Percentiles rank a stretch among this genome's conserved stretches.
phyloP scores from a whole-genome alignment of 2,113 vertebrate species.

The Pluvianellus socialis region DNA sequence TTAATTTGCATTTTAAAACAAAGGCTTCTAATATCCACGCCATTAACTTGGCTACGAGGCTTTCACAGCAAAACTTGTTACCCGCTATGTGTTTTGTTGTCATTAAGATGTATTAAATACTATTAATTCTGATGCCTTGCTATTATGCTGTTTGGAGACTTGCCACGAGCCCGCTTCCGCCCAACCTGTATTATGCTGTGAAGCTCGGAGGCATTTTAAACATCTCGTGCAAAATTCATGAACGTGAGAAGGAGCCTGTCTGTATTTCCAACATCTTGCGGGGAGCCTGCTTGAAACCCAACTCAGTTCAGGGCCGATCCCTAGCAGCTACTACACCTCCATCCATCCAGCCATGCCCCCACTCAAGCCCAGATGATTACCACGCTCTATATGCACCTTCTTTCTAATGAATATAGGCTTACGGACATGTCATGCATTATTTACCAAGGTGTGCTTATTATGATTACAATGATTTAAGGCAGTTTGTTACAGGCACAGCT shows the following conservation, averaged over 20 bases:
- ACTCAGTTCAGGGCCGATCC: not conserved
- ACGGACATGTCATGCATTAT: slow-evolving; percentile 50
- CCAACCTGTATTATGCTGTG: not conserved
- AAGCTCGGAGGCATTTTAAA: slow-evolving; percentile 24
- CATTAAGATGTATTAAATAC: slow-evolving; percentile 49
- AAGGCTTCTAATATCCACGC: slow-evolving; percentile 41
- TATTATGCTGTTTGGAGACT: slow-evolving; percentile 39
- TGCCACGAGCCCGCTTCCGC: not conserved
- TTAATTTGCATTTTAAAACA: slow-evolving; percentile 59
- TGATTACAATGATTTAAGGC: slow-evolving; percentile 71
- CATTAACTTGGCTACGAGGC: slow-evolving; percentile 45
- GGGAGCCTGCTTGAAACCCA: not conserved
- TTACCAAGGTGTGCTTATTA: slow-evolving; percentile 66
- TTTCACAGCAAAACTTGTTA: slow-evolving; percentile 46
- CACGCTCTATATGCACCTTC: not conserved
- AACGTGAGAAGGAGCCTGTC: not conserved
- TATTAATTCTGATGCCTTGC: slow-evolving; percentile 13
- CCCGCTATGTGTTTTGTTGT: not conserved
- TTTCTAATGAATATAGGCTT: slow-evolving; percentile 65
- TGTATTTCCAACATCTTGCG: not conserved
- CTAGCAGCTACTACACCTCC: slow-evolving; percentile 11
- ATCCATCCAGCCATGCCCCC: not conserved
- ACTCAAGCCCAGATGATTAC: slow-evolving; percentile 12
- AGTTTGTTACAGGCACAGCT: slow-evolving; percentile 65
- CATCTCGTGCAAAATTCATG: slow-evolving; percentile 13